Evolutionary conservation across 2,888 invertebrate genomes (phyloP).

Genomic region (Pammene fasciana): DNA sequence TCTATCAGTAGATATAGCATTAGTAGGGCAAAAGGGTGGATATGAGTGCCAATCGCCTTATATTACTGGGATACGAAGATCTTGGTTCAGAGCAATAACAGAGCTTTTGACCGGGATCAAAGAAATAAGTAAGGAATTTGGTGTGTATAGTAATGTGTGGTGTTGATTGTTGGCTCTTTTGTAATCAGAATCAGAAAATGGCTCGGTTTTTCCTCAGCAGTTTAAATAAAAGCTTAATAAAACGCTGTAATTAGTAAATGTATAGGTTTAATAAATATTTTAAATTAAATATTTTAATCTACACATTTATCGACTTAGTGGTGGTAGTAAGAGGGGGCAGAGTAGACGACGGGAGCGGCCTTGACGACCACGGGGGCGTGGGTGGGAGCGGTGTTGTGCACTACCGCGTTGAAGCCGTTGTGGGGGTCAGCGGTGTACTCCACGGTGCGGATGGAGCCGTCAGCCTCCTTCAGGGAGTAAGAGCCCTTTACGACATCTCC

Average conservation of each 20-base stretch:
- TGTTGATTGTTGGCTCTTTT: too few relatives aligned
- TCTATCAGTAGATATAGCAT: too few relatives aligned
- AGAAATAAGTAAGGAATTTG: too few relatives aligned
- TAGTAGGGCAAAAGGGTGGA: too few relatives aligned
- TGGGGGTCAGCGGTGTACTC: conserved; percentile 69
- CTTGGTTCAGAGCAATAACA: too few relatives aligned
- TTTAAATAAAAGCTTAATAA: neutral
- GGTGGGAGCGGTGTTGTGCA: conserved; percentile 49
- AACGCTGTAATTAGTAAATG: conserved; percentile 18
- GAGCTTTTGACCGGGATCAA: too few relatives aligned
- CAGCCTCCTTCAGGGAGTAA: conserved; percentile 73
- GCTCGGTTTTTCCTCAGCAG: too few relatives aligned
- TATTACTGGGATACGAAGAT: too few relatives aligned
- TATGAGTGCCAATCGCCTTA: too few relatives aligned
- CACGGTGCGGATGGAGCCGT: conserved; percentile 70
- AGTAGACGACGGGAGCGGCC: conserved; percentile 49
- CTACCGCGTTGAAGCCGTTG: conserved; percentile 58
- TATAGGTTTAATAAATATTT: conserved; percentile 38
- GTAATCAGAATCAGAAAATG: too few relatives aligned
- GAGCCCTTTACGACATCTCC: conserved; percentile 80
- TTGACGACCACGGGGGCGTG: conserved; percentile 43
- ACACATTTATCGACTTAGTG: conserved; percentile 39
- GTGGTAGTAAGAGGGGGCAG: conserved; percentile 45
- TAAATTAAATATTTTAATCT: conserved; percentile 42
- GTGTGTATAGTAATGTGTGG: too few relatives aligned